A percentile compares a stretch with the other conserved stretches of the same genome.
These are phyloP conservation scores for Antedon bifida DNA, from an alignment of 35 echinoderm and acorn worm genomes.

Conservation along the genomic window DNA sequence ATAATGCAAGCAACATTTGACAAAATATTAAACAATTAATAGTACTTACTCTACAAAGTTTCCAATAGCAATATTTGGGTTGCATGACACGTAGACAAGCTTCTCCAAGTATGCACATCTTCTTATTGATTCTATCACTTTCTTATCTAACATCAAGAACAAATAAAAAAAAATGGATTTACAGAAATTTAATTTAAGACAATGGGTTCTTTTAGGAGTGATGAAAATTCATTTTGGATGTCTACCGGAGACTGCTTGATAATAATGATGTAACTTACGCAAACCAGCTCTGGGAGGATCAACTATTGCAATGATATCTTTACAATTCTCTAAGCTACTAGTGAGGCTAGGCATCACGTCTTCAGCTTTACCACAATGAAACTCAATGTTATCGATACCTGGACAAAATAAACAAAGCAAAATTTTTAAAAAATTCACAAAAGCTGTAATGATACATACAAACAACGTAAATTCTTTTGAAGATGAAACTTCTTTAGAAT, in stretches of 20 bases:
- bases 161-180: not conserved
- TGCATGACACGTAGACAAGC: conserved; percentile 73
- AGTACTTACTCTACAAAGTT: conserved; percentile 84
- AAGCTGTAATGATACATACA: no score
- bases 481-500: no score
- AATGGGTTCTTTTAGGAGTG: no score
- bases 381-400: conserved; percentile 65
- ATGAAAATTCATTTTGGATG: no score
- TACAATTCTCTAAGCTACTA: conserved; percentile 25
- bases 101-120: conserved; percentile 53
- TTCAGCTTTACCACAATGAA: conserved; percentile 78
- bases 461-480: no score
- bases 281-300: conserved; percentile 84
- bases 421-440: not conserved
- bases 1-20: no score
- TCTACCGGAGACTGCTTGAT: no score
- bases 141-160: conserved; percentile 38
- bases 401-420: not conserved
- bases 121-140: conserved; percentile 61
- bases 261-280: conserved; percentile 36
- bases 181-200: not conserved
- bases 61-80: conserved; percentile 38
- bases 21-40: no score
- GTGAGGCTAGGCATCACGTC: conserved; percentile 55
- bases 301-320: conserved; percentile 66